Evolutionary conservation across 2,113 vertebrate species (phyloP).

Genomic region (Catagonus wagneri): DNA sequence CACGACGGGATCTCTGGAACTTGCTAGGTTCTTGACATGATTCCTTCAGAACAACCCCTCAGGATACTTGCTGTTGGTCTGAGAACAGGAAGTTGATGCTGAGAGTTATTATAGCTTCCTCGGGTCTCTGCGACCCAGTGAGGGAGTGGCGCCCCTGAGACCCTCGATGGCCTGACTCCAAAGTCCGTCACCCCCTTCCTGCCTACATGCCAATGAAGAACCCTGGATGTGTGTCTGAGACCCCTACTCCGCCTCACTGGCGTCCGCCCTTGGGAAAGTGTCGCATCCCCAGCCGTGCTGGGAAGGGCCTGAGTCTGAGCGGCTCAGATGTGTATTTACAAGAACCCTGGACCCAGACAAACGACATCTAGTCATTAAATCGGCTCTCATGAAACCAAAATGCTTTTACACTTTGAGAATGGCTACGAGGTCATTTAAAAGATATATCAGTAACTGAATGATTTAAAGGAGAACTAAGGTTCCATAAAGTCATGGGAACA

Average conservation of each 20-base stretch:
- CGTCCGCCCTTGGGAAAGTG: rapidly evolving
- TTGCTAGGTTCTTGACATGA: rapidly evolving
- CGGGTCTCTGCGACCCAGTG: rapidly evolving
- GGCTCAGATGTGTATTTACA: rapidly evolving
- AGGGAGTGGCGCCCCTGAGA: rapidly evolving
- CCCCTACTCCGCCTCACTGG: rapidly evolving
- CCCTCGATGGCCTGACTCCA: rapidly evolving
- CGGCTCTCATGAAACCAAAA: background rate
- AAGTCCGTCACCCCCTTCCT: too few relatives aligned
- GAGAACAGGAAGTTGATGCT: too few relatives aligned
- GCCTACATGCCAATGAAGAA: rapidly evolving
- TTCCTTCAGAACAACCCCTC: rapidly evolving
- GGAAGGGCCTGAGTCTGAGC: rapidly evolving
- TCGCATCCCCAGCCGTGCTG: background rate
- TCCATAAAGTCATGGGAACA: background rate
- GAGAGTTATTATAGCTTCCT: rapidly evolving
- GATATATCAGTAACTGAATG: background rate
- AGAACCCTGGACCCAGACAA: background rate
- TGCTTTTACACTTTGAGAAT: background rate
- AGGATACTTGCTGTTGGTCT: rapidly evolving
- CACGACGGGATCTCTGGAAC: too few relatives aligned
- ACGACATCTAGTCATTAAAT: rapidly evolving
- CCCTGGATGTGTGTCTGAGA: background rate
- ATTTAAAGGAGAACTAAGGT: background rate
- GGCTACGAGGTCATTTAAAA: background rate